phyloP scores from a whole-genome alignment of 1,140 invertebrate genomes.

The Pissodes strobi region DNA sequence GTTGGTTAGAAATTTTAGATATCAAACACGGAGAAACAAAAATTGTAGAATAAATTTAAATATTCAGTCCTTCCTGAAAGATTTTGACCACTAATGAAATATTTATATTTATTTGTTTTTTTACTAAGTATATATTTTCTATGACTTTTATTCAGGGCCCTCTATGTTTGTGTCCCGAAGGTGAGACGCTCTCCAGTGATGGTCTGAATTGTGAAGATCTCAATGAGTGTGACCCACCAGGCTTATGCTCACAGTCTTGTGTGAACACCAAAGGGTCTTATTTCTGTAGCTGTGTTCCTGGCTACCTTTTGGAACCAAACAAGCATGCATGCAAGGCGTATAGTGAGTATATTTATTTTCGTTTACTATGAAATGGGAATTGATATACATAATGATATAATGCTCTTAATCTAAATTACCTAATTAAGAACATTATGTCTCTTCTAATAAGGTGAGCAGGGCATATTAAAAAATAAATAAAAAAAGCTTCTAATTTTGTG shows the following conservation, averaged over 20 bases:
- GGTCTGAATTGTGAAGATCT: constrained; percentile 77
- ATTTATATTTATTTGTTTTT: too few relatives aligned
- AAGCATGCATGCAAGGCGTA: constrained; percentile 90
- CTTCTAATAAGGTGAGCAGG: too few relatives aligned
- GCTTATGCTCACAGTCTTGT: constrained; percentile 88
- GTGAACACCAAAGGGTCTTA: constrained; percentile 86
- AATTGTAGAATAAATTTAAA: neutral
- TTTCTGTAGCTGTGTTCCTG: constrained; percentile 80
- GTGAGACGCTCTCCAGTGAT: constrained; percentile 72
- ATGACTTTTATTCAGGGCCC: constrained; percentile 64
- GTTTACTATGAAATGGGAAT: too few relatives aligned
- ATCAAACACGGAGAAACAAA: neutral
- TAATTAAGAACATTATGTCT: too few relatives aligned
- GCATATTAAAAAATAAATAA: too few relatives aligned
- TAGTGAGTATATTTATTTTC: constrained; percentile 60
- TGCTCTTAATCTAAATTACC: too few relatives aligned
- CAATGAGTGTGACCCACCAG: constrained; percentile 88
- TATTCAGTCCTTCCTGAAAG: too few relatives aligned
- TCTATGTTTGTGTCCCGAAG: constrained; percentile 84
- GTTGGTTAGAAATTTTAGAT: neutral
- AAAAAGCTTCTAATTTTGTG: too few relatives aligned
- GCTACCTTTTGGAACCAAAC: constrained; percentile 78
- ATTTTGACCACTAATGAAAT: too few relatives aligned
- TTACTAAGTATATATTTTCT: too few relatives aligned
- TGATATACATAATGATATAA: too few relatives aligned